phyloP scores from a whole-genome alignment of 1,140 invertebrate genomes.

The Rhynchophorus ferrugineus region DNA sequence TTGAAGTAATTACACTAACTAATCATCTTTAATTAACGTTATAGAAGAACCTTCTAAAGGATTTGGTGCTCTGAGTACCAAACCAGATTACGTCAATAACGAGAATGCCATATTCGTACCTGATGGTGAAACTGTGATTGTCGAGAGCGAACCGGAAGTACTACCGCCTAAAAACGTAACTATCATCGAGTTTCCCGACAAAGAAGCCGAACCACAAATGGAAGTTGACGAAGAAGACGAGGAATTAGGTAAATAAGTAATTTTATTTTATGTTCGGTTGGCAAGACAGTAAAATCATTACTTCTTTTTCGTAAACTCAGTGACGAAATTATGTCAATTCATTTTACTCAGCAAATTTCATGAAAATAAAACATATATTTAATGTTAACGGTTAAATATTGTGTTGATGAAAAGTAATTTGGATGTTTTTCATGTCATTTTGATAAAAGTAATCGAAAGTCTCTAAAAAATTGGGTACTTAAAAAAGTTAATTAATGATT shows the following conservation, averaged over 20 bases:
- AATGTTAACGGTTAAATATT: too few species aligned
- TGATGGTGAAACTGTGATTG: conserved; percentile 28
- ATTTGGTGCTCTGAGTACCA: conserved; percentile 3
- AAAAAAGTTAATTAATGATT: too few species aligned
- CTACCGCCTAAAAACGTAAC: conserved; percentile 32
- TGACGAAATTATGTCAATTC: too few species aligned
- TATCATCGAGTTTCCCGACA: conserved; percentile 30
- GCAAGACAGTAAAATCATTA: background rate
- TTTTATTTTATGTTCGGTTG: background rate
- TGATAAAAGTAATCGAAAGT: too few species aligned
- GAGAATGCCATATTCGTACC: conserved; percentile 26
- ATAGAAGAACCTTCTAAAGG: background rate
- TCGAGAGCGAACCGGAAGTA: conserved; percentile 18
- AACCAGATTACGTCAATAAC: conserved; percentile 29
- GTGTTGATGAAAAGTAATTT: too few species aligned
- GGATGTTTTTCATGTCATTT: too few species aligned
- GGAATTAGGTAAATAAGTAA: conserved; percentile 9
- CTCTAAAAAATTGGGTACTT: too few species aligned
- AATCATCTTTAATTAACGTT: too few species aligned
- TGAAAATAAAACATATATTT: too few species aligned
- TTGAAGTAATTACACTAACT: too few species aligned
- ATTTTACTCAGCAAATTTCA: too few species aligned
- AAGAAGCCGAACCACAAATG: conserved; percentile 28
- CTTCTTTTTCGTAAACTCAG: too few species aligned
- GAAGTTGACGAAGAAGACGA: conserved; percentile 26